phyloP scores from a whole-genome alignment of 2,888 invertebrate species.

The Rhabditoides inermis region DNA sequence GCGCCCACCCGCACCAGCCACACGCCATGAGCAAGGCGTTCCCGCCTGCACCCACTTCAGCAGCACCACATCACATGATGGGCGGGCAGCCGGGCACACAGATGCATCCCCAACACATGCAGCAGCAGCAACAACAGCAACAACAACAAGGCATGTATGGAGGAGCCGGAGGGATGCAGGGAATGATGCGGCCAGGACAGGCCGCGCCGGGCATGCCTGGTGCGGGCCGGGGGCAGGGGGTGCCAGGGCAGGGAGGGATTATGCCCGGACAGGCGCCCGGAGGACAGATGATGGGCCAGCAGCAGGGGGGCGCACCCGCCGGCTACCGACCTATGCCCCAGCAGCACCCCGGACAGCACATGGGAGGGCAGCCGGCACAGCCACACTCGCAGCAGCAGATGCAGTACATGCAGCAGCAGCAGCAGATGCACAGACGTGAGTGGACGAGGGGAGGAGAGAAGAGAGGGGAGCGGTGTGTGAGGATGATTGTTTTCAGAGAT shows the following conservation, averaged over 20 bases:
- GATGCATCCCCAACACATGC: neutral
- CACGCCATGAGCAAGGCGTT: slow-evolving; percentile 33
- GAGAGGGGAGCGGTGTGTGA: no score
- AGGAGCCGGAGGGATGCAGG: slow-evolving; percentile 48
- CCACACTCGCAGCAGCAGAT: slow-evolving; percentile 17
- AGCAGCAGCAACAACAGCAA: slow-evolving; percentile 4
- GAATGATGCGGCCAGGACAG: slow-evolving; percentile 2
- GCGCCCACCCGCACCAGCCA: no score
- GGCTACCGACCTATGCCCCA: slow-evolving; percentile 49
- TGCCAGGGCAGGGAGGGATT: slow-evolving; percentile 55
- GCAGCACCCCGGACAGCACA: slow-evolving; percentile 46
- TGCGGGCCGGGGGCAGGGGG: neutral
- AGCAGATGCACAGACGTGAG: neutral
- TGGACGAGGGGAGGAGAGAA: no score
- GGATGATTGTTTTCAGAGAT: no score
- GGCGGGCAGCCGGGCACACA: slow-evolving; percentile 57
- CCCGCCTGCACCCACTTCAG: neutral
- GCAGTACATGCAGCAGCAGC: slow-evolving; percentile 9
- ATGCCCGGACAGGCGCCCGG: slow-evolving; percentile 61
- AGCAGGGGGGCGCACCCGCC: neutral
- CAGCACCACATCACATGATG: slow-evolving; percentile 9
- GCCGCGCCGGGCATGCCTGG: neutral
- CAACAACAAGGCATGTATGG: slow-evolving; percentile 42
- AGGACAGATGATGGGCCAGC: slow-evolving; percentile 12
- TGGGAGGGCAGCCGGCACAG: slow-evolving; percentile 13